Evolutionary conservation across 2,113 vertebrate species (phyloP), one percentile per base, ranked within the genome.

Genomic region (Nicator chloris): DNA sequence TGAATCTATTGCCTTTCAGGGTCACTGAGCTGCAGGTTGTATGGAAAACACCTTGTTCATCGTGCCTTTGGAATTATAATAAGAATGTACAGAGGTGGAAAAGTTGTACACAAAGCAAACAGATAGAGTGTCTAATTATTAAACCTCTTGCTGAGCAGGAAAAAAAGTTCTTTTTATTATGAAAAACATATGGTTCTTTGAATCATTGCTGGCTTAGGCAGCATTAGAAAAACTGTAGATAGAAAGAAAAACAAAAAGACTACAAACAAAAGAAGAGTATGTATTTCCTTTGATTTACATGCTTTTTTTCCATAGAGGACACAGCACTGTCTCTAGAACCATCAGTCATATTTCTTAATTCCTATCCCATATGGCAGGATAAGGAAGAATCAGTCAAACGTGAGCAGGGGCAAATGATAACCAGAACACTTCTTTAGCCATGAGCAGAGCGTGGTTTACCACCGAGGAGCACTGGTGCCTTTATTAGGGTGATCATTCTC

Each of bases 351-450:
- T 53, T 54, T 89, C 45, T 12, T 82, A 81, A 59, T 73, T 51
- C 24, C 35, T 44, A 42, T 4, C 6, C 12, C 19, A 31, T 0
- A 0, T 1, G 13, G 5, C 40, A 51, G 28, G 11, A 16, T 68
- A 71, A 75, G 42, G 23, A 86, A 69, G 11, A 61, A 28, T 40
- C 35, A 89, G 33, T 37, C n/a, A 90, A 57, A 40, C 5, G 12
- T 80, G 31, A 80, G 12, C 18, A 79, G 28, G 10, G 15, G 6
- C 71, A 86, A 70, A 63, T 8, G 8, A 44, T 40, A 60, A 78
- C 8, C 35, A 68, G 51, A 70, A 77, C 7, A 30, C 5, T n/a
- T 65, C 30, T 59, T 73, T 35, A 88, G 22, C 35, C 4, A 19
- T 28, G 15, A 40, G 35, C 37, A 75, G 6, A 17, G 4, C 19